phyloP scores from a whole-genome alignment of 1,140 invertebrate species.

The Cyclina sinensis region DNA sequence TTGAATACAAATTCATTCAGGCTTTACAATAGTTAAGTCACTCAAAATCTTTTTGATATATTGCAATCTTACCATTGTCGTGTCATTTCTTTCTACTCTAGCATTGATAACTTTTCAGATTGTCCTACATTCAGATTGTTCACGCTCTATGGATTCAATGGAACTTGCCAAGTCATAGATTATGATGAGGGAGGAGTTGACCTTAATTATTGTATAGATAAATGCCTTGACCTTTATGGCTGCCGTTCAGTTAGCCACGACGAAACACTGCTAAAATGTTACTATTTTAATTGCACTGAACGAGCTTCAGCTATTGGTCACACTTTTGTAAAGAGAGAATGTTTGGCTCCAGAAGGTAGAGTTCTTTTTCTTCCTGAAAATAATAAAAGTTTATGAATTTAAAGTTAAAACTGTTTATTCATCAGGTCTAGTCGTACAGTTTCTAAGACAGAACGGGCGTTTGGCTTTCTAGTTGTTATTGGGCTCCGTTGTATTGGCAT shows the following conservation, averaged over 20 bases:
- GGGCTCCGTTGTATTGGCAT: no score
- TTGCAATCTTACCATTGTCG: no score
- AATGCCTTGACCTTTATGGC: constrained; percentile 17
- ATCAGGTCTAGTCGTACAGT: no score
- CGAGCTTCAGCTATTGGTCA: not conserved
- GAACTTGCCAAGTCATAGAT: not conserved
- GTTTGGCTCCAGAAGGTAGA: not conserved
- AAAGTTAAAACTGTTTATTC: no score
- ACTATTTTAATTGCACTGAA: constrained; percentile 20
- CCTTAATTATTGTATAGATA: constrained; percentile 45
- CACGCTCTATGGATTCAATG: not conserved
- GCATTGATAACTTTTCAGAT: constrained; percentile 31
- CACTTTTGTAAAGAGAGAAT: not conserved
- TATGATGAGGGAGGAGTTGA: constrained; percentile 16
- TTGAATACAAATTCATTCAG: no score
- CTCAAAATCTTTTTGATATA: no score
- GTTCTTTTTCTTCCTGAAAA: no score
- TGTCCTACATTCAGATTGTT: constrained; percentile 23
- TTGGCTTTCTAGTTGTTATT: no score
- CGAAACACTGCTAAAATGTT: not conserved
- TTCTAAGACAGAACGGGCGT: no score
- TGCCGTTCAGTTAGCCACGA: constrained; percentile 3
- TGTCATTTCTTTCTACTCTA: no score
- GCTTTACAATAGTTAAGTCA: no score
- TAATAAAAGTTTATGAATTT: no score